Evolutionary conservation across 2,888 invertebrate species (phyloP).

Genomic region (Monochamus alternatus): DNA sequence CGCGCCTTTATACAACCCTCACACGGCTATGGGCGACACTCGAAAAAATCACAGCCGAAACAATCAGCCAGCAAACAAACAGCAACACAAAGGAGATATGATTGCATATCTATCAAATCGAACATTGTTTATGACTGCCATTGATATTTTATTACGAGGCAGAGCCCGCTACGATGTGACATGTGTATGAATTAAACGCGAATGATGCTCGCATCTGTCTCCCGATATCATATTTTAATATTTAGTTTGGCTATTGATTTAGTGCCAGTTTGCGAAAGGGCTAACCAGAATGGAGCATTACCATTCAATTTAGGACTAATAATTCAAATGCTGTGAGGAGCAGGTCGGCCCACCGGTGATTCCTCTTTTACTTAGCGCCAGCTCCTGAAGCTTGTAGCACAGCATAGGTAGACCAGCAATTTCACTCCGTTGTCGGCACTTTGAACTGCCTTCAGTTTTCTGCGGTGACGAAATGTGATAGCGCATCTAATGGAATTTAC

Average conservation of each 20-base stretch:
- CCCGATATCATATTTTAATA: conserved; percentile 48
- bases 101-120: conserved; percentile 33
- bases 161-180: conserved; percentile 41
- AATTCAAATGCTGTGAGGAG: conserved; percentile 45
- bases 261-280: conserved; percentile 42
- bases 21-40: background rate
- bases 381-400: conserved; percentile 13
- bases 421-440: no score
- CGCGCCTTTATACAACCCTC: background rate
- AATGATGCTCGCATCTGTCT: conserved; percentile 39
- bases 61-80: conserved; percentile 27
- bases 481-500: no score
- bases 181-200: conserved; percentile 52
- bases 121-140: conserved; percentile 33
- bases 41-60: conserved; percentile 5
- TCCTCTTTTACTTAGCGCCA: conserved; percentile 2
- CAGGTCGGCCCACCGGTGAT: conserved; percentile 32
- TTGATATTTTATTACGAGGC: conserved; percentile 31
- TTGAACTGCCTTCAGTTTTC: no score
- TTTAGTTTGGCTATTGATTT: conserved; percentile 47
- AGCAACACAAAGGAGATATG: conserved; percentile 23
- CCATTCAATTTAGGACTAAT: conserved; percentile 56
- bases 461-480: no score
- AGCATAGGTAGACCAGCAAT: no score
- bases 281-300: conserved; percentile 50